phyloP scores from a whole-genome alignment of 2,113 vertebrate species.

The Zootoca vivipara region DNA sequence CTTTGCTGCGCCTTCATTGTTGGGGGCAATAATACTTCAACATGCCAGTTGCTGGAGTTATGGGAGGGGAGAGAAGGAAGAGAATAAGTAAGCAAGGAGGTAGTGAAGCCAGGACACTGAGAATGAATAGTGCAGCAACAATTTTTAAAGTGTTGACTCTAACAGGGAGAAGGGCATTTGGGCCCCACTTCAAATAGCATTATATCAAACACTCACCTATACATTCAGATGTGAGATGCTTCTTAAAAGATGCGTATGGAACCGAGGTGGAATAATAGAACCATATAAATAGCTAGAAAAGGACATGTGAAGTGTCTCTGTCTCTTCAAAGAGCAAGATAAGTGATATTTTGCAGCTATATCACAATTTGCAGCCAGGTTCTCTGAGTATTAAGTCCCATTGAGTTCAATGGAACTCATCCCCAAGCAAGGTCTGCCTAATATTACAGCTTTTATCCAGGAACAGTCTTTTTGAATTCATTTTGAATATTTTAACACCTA shows the following conservation, averaged over 20 bases:
- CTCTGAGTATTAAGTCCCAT: not conserved
- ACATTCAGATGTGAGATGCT: not conserved
- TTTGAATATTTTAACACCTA: slow-evolving; percentile 19
- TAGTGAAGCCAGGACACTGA: no score
- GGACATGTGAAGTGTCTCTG: not conserved
- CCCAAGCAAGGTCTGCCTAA: not conserved
- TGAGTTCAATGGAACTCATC: not conserved
- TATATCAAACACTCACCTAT: no score
- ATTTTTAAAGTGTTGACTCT: no score
- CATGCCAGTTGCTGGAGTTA: no score
- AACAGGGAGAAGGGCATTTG: not conserved
- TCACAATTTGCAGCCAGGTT: not conserved
- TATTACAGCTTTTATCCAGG: not conserved
- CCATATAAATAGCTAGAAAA: not conserved
- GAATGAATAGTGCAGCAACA: no score
- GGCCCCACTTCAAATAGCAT: not conserved
- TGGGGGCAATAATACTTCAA: no score
- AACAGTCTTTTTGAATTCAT: slow-evolving; percentile 9
- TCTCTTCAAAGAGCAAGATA: not conserved
- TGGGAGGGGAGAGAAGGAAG: no score
- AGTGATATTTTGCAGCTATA: not conserved
- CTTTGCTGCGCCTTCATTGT: no score
- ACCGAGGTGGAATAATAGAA: not conserved
- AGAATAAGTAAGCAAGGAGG: no score
- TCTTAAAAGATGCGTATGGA: not conserved